These are phyloP conservation scores for Eupristina koningsbergeri DNA, from an alignment of 1,140 invertebrate genomes.

Conservation along the genomic window DNA sequence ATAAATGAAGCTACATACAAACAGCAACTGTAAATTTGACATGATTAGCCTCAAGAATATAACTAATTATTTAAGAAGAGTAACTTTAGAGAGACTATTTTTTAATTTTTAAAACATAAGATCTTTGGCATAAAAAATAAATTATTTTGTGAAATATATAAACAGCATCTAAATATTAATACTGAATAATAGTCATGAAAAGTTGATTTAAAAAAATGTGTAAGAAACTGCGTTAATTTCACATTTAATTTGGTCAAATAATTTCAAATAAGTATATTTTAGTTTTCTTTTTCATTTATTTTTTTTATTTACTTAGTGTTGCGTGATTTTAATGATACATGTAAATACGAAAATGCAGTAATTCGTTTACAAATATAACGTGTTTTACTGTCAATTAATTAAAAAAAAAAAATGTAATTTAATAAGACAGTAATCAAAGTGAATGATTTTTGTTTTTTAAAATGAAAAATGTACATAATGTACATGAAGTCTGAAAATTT, in stretches of 20 bases:
- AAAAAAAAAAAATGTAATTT: background rate
- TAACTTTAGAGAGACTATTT: no score
- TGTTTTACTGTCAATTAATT: background rate
- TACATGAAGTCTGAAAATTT: background rate
- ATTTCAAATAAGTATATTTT: background rate
- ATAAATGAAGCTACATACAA: background rate
- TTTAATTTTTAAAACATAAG: no score
- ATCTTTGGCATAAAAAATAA: no score
- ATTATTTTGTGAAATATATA: no score
- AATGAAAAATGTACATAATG: background rate
- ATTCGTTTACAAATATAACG: background rate
- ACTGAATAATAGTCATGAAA: no score
- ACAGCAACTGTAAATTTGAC: background rate
- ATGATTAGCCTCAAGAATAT: background rate
- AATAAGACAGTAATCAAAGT: background rate
- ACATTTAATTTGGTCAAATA: background rate
- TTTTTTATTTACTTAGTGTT: background rate
- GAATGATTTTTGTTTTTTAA: background rate
- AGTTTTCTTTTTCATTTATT: background rate
- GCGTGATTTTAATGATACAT: background rate
- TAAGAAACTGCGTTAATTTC: background rate
- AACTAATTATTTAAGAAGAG: no score
- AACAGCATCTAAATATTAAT: no score
- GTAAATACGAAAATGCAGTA: background rate
- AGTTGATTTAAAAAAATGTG: background rate